Base-by-base conservation (phyloP, 2,888 invertebrate species). In the Apodemia duryi region DNA sequence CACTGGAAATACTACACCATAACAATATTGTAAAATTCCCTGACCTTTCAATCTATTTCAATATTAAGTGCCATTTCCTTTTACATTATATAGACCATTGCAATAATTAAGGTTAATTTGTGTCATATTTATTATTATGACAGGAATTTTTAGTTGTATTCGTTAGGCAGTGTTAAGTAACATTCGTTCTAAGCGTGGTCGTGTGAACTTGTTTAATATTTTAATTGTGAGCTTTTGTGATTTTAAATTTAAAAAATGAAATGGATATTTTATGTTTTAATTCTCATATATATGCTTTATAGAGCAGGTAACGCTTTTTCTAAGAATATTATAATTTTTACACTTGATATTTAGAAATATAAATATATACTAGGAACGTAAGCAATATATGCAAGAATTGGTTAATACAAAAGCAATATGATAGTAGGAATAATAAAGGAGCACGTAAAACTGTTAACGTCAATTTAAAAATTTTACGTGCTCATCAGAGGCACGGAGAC, bases 251-350 rank as follows among this genome's bases (percentile, higher is more conserved):
- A 60, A 62, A 79, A 76, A 73, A 87, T 86, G 86, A 88, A 89
- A 85, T 85, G 83, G 84, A 21, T 81, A 66, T 82, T 86, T 67
- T 85, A 82, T 71, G 76, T 84, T 67, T 68, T 86, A 52, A 80
- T 88, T 67, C 77, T 86, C 21, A 67, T 82, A 63, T 88, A 84
- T 66, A 81, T 86, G 83, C 79, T 77, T 64, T 85, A 84, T 65
- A 82, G 81, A 75, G 74, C 84, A 75, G 88, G 88, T 88, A 77
- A 70, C 29, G 63, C 21, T 51, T 64, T 60, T 51, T 43, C 1
- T 6, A 10, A 41, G 10, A 10, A 41, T 10, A 43, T 43, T 1
- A 5, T 1, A 35, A 6, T 35, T 35, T 35, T 35, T 35, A 35
- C 6, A 35, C 6, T 35, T 35, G 35, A 21, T 21, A 21, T 21